phyloP scores from a whole-genome alignment of 1,140 invertebrate species.

The Anastrepha ludens region DNA sequence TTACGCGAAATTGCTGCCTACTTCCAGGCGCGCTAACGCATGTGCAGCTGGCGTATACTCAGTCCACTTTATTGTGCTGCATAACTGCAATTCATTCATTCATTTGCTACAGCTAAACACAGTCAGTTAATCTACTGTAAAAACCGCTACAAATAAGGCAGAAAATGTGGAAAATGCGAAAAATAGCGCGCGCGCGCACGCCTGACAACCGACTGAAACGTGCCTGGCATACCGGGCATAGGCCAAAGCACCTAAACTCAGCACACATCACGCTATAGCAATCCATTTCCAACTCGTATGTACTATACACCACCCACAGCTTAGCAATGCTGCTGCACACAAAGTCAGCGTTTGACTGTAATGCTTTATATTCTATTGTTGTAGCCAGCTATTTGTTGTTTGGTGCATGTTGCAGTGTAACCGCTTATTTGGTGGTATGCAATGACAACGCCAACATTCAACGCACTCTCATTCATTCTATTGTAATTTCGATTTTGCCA shows the following conservation, averaged over 20 bases:
- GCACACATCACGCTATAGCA: neutral
- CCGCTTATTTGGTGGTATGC: conserved; percentile 34
- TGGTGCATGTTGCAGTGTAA: conserved; percentile 31
- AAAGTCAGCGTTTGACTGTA: conserved; percentile 17
- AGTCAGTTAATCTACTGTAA: conserved; percentile 28
- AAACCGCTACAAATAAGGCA: conserved; percentile 52
- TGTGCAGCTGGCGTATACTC: neutral
- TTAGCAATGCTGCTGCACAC: neutral
- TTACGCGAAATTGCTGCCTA: neutral
- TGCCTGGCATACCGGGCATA: neutral
- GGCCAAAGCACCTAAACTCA: conserved; percentile 1
- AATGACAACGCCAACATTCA: neutral
- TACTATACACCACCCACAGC: neutral
- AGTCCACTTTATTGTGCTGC: conserved; percentile 6
- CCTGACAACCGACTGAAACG: neutral
- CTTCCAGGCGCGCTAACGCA: neutral
- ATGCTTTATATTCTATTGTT: neutral
- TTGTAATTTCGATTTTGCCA: conserved; percentile 28
- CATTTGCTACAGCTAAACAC: conserved; percentile 46
- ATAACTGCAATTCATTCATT: conserved; percentile 30
- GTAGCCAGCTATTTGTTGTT: neutral
- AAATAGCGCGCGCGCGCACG: neutral
- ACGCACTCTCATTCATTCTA: neutral
- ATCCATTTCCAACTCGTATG: neutral
- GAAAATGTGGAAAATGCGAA: conserved; percentile 45